A percentile compares a stretch with the other conserved stretches of the same genome.
Evolutionary conservation across 1,140 invertebrate genomes (phyloP).

Genomic region (Anadara kagoshimensis): DNA sequence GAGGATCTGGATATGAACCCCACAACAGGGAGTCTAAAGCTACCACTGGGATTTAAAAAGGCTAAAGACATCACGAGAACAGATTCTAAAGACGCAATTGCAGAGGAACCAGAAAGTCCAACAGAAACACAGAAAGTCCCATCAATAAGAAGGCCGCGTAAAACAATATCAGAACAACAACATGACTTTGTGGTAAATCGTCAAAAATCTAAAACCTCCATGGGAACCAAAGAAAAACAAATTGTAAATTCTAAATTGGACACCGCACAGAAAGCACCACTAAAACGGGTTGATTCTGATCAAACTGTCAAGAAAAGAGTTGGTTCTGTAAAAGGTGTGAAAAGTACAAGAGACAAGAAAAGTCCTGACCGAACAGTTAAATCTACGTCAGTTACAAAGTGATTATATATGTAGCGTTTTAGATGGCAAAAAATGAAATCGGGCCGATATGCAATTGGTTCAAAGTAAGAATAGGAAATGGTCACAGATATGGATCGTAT

Average conservation of each 20-base stretch:
- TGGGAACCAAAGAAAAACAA: conserved; percentile 11
- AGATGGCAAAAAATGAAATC: too few relatives aligned
- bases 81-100: not conserved
- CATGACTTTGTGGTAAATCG: not conserved
- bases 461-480: too few relatives aligned
- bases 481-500: too few relatives aligned
- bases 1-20: conserved; percentile 7
- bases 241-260: conserved; percentile 16
- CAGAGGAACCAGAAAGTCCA: not conserved
- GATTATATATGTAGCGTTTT: too few relatives aligned
- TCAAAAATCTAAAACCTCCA: not conserved
- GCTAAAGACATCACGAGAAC: too few relatives aligned
- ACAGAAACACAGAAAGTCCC: conserved; percentile 1
- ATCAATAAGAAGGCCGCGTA: conserved; percentile 11
- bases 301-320: not conserved
- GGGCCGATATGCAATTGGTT: too few relatives aligned
- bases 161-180: conserved; percentile 3
- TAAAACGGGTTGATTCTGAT: not conserved
- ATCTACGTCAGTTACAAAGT: too few relatives aligned
- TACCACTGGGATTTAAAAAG: not conserved
- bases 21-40: not conserved
- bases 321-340: not conserved
- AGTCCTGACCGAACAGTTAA: too few relatives aligned
- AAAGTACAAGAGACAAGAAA: too few relatives aligned
- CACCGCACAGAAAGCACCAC: not conserved